Evolutionary conservation across 2,113 vertebrate species (phyloP).

Genomic region (Sylvia atricapilla): DNA sequence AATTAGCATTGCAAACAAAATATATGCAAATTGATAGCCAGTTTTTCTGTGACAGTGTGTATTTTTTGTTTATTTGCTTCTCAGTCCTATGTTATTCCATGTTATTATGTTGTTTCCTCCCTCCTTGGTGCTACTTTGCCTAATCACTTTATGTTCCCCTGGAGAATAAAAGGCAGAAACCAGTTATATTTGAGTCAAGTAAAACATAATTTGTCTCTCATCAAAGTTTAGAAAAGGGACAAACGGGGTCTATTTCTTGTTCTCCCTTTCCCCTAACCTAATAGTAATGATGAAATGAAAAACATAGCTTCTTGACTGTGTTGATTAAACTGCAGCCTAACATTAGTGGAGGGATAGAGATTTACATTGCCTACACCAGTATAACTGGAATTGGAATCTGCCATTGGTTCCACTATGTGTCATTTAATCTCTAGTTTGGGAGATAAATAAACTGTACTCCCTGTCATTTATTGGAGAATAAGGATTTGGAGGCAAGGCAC

Average conservation of each 20-base stretch:
- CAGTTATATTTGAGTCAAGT: neutral
- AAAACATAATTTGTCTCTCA: neutral
- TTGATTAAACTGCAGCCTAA: neutral
- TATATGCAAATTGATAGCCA: neutral
- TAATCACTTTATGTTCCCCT: neutral
- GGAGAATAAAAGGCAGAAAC: neutral
- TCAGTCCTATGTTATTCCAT: neutral
- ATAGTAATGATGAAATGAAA: neutral
- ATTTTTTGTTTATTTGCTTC: neutral
- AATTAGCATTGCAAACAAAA: neutral
- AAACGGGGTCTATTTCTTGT: neutral
- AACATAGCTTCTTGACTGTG: neutral
- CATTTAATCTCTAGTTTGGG: neutral
- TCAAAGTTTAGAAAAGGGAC: neutral
- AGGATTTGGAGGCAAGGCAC: neutral
- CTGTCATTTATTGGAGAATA: neutral
- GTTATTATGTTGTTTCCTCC: neutral
- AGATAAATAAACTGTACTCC: neutral
- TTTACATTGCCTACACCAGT: neutral
- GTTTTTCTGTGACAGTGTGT: neutral
- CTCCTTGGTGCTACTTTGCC: neutral
- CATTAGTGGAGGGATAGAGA: neutral
- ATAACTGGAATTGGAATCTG: neutral
- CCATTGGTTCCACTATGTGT: rapidly evolving
- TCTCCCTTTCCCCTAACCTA: neutral